Evolutionary conservation across 2,888 invertebrate genomes (phyloP).

Genomic region (Eristalis intricaria): DNA sequence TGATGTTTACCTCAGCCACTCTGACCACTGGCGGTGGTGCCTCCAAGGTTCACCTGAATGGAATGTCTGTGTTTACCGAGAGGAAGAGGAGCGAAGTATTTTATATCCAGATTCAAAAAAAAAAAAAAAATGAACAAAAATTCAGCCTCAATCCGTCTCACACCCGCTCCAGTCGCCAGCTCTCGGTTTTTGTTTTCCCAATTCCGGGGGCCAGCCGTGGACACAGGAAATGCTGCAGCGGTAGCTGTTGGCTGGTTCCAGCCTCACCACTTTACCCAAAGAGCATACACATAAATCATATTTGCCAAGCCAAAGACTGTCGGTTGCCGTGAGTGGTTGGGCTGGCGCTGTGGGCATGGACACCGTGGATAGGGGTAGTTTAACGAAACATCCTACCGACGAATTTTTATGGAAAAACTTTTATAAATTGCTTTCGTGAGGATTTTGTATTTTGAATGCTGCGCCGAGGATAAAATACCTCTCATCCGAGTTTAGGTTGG

Average conservation of each 20-base stretch:
- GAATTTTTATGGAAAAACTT: slow-evolving; percentile 80
- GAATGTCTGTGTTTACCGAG: background rate
- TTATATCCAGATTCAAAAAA: slow-evolving; percentile 8
- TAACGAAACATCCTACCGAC: slow-evolving; percentile 80
- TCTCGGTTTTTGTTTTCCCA: slow-evolving; percentile 7
- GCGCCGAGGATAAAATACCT: slow-evolving; percentile 5
- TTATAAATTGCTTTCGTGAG: slow-evolving; percentile 79
- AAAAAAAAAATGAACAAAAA: slow-evolving; percentile 11
- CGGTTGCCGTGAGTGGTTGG: background rate
- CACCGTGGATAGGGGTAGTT: slow-evolving; percentile 74
- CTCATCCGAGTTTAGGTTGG: background rate
- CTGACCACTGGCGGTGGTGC: background rate
- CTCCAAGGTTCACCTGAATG: background rate
- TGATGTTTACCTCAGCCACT: background rate
- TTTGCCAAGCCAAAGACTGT: slow-evolving; percentile 44
- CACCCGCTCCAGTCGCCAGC: too few species aligned
- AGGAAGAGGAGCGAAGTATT: background rate
- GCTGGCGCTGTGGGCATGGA: background rate
- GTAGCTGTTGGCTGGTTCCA: background rate
- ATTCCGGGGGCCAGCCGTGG: slow-evolving; percentile 1
- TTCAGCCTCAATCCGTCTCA: background rate
- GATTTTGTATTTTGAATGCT: slow-evolving; percentile 61
- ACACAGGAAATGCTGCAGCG: background rate
- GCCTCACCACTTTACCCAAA: slow-evolving; percentile 28
- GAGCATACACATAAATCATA: slow-evolving; percentile 53